Base-by-base conservation (phyloP, 2,797 vertebrate genomes). In the Eospalax fontanierii region DNA sequence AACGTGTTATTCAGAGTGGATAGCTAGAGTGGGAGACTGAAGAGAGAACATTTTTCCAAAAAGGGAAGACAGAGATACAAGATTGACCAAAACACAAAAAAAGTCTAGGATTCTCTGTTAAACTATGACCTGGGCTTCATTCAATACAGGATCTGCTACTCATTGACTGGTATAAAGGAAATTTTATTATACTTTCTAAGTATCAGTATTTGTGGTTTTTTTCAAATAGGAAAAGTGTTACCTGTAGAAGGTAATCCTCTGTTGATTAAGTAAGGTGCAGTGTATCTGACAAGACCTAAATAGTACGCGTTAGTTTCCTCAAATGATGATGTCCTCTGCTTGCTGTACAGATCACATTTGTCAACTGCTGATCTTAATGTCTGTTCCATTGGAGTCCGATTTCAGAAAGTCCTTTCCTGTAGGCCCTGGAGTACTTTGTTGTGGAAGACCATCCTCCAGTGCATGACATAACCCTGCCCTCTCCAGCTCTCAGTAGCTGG, bases 181-280 rank as follows among this genome's bases (percentile, higher is more conserved):
- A 90, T 91, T 54, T 54, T 79, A 84, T 87, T 89, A 75, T 33
- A 61, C 19, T 83, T 68, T 84, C 18, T 59, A 30, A 81, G 59
- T 11, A 38, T 86, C 26, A 24, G 28, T 24, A 88, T 96, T 89
- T 76, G 24, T 5, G 54, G 78, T 68, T 65, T 87, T 90, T 68
- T 68, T 33, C 30, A 90, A 95, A 66, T 46, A 80, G 40, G 14
- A 95, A 92, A 88, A 89, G 22, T 85, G 76, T 5, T 63, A 85
- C 11, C 6, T 79, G 4, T 74, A 65, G 74, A 86, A 19, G 21
- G 38, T 30, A 50, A 93, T 88, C 22, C 63, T 70, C 50, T 61
- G 2, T 24, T 84, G n/a, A 82, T 38, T 61, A 66, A 46, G 33
- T 22, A 84, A 75, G 59, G 79, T 80, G 75, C 21, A 88, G 38